Evolutionary conservation across 2,888 invertebrate genomes (phyloP).

Genomic region (Ypsolopha scabrella): DNA sequence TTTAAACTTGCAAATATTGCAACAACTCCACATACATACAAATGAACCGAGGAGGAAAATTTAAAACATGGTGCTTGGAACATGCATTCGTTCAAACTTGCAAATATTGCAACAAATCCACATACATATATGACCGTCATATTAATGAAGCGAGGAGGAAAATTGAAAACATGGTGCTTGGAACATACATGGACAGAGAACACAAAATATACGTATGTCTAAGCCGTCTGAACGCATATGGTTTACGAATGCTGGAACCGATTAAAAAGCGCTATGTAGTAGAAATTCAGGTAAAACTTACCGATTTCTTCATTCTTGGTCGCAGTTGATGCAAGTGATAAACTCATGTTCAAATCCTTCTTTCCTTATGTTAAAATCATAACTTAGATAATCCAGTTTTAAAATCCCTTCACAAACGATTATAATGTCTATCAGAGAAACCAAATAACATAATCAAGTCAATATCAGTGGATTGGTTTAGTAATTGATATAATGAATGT

Average conservation of each 20-base stretch:
- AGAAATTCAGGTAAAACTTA: constrained; percentile 25
- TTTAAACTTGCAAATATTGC: too few species aligned
- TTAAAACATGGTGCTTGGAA: not conserved
- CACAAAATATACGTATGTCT: constrained; percentile 1
- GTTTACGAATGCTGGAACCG: too few species aligned
- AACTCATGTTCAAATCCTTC: constrained; percentile 39
- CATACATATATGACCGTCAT: constrained; percentile 1
- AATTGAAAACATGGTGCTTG: not conserved
- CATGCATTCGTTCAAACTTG: not conserved
- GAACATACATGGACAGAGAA: too few species aligned
- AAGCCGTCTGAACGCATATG: not conserved
- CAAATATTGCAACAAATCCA: not conserved
- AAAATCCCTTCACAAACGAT: not conserved
- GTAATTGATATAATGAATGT: constrained; percentile 29
- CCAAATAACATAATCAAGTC: not conserved
- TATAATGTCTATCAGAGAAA: not conserved
- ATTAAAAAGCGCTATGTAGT: too few species aligned
- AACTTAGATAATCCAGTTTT: not conserved
- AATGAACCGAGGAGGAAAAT: too few species aligned
- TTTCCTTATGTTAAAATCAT: constrained; percentile 18
- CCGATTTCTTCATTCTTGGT: constrained; percentile 44
- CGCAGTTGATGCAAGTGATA: constrained; percentile 29
- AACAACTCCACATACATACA: too few species aligned
- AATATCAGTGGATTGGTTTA: constrained; percentile 1
- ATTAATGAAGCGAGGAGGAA: not conserved